Base-by-base conservation (phyloP, 2,113 vertebrate genomes). In the Bujurquina vittata region DNA sequence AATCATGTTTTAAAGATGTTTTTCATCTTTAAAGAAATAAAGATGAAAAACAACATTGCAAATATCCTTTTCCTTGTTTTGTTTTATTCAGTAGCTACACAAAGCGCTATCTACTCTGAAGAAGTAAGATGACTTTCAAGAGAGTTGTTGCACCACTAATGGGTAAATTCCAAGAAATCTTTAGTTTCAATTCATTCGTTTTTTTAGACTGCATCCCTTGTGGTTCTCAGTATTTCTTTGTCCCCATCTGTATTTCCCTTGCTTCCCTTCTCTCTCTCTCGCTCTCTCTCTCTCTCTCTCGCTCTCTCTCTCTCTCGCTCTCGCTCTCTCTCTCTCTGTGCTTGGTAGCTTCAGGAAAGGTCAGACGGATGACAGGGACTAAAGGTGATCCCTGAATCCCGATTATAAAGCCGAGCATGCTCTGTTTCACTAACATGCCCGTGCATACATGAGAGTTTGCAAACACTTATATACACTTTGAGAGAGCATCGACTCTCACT, bases 321-420 rank as follows among this genome's bases (percentile, higher is more conserved):
- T 37, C 57, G 26, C 17, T 69, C 61, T 67, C 84, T 43, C 61
- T 37, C 57, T 31, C 17, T 57, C 58, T 59, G 26, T 26, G 31
- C 62, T 58, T 87, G 80, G 69, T 22, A 60, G 77, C 73, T 85
- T 61, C 37, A 80, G 84, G 84, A 84, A 79, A 89, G 79, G 80
- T 83, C 82, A 94, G 93, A 94, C 88, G 86, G 91, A 94, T 91
- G 90, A 87, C 49, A 22, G 77, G 26, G 80, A 69, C 73, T 87
- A 88, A 91, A 93, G 82, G 89, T 87, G 85, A 88, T 87, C 61
- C 61, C 87, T 61, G 75, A 90, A 88, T 81, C 82, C 77, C 80
- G 81, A 90, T 90, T 87, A 85, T 82, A 80, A 90, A 87, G 80
- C 52, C 59, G 3, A 79, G 83, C 23, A 7, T 61, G 72, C 77